Evolutionary conservation across 1,140 invertebrate genomes (phyloP), one percentile per base, ranked within the genome.

Genomic region (Achroia grisella): DNA sequence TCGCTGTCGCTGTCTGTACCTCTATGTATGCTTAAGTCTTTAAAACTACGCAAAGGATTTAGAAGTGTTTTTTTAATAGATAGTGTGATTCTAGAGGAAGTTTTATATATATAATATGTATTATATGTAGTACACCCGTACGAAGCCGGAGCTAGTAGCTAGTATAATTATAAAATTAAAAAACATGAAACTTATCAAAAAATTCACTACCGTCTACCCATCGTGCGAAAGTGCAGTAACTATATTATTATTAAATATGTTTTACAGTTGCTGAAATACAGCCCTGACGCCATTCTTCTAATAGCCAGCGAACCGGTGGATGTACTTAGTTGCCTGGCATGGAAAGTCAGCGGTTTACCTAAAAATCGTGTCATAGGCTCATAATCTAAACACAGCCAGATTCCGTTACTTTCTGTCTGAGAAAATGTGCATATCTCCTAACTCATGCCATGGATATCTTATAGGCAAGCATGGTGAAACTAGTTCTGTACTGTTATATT

Each of bases 241-340:
- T 42, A 27, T 17, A 15, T 41, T 27, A 43, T 36, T 30, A n/a
- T n/a, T n/a, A n/a, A n/a, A n/a, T n/a, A n/a, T n/a, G n/a, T 39
- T 9, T 10, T 49, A 12, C 52, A 89, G 66, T 73, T 96, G 27
- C 90, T 95, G 2, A 90, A 94, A 74, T 89, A 95, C 82, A 95
- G 93, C 52, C 94, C 95, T 3, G 88, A 96, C 61, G 91, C 93
- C 12, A 91, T 95, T 44, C 75, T 96, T 8, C 62, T 97, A 31
- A 90, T 97, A 57, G 94, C 96, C 4, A 94, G 93, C 40, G 96
- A 96, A 75, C 95, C 95, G 46, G 94, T 95, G 1, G 95, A 96
- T 67, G 91, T 96, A 57, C 79, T 97, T 43, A 94, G 94, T 4
- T 95, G 95, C 64, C 92, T 95, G 6, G 91, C 94, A 1, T 96